A percentile compares a stretch with the other conserved stretches of the same genome.
These are phyloP conservation scores for Oxygymnocypris stewartii DNA, from an alignment of 2,113 vertebrate genomes.

Conservation along the genomic window DNA sequence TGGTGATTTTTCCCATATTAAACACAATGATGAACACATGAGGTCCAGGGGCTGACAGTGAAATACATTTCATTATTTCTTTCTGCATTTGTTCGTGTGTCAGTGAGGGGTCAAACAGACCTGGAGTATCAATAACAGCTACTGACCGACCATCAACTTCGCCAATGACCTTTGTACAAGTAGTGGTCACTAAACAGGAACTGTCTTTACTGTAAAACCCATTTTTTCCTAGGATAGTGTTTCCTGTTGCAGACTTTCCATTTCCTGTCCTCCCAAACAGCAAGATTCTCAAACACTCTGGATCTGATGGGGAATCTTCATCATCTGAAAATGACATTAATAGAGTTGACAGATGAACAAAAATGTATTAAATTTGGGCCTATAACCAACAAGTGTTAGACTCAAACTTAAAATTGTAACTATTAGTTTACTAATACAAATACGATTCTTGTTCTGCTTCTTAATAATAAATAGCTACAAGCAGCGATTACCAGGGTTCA, in stretches of 20 bases:
- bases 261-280: too few relatives aligned
- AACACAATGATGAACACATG: constrained; percentile 47
- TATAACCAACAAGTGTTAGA: too few relatives aligned
- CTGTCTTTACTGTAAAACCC: not conserved
- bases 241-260: too few relatives aligned
- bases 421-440: too few relatives aligned
- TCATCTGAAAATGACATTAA: not conserved
- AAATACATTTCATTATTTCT: constrained; percentile 37
- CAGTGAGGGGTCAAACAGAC: not conserved
- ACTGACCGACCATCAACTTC: constrained; percentile 14
- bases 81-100: not conserved
- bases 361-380: not conserved
- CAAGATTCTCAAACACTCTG: too few relatives aligned
- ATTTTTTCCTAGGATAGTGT: not conserved
- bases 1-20: constrained; percentile 8
- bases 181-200: not conserved
- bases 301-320: not conserved
- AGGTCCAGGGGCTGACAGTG: constrained; percentile 40
- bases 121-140: constrained; percentile 19
- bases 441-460: too few relatives aligned
- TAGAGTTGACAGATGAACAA: constrained; percentile 20
- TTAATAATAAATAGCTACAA: too few relatives aligned
- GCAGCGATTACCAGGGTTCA: too few relatives aligned
- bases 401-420: too few relatives aligned
- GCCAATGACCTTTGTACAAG: constrained; percentile 19